Base-by-base conservation (phyloP, 2,888 invertebrate genomes). In the Eulithis testata region DNA sequence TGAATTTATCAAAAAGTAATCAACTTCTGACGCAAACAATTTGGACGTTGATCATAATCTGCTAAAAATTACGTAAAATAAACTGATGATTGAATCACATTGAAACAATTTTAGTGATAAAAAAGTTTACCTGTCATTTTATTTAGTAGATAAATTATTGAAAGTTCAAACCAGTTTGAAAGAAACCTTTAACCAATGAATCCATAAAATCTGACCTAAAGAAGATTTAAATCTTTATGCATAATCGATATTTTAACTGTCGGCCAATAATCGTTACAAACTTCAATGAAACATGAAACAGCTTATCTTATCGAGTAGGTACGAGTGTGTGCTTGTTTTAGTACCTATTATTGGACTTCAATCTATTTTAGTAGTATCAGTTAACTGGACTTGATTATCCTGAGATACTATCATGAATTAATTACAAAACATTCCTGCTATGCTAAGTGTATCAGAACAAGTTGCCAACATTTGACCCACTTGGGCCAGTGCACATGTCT, bases 381-480 rank as follows among this genome's bases (percentile, higher is more conserved):
- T 12, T 60, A 36, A 51, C 14, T 14, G 37, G 40, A 36, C 50
- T 55, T 68, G 73, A 75, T 72, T 70, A 71, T 60, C 65, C 60
- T 68, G 71, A 67, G 71, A 68, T 69, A 74, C 69, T 75, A 73
- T 68, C 67, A 63, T 69, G 53, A 71, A 59, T 60, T 71, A 72
- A 77, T 78, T 73, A 37, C n/a, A 14, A 21, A 77, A 76, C 76
- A 67, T 63, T 52, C 52, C 21, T 54, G 27, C 21, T 8, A 65
- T 72, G 68, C 21, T 8, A 65, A 71, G 68, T 75, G 76, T 71
- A 14, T 11, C 74, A 72, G 66, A 65, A 66, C 69, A 66, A 73
- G 74, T 76, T 69, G 70, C 66, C 69, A 72, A 72, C 65, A 75
- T 74, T 70, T 73, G 77, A 73, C 78, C 79, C 76, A 78, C 44